phyloP scores from a whole-genome alignment of 2,113 vertebrate genomes.

The Anarrhichthys ocellatus region DNA sequence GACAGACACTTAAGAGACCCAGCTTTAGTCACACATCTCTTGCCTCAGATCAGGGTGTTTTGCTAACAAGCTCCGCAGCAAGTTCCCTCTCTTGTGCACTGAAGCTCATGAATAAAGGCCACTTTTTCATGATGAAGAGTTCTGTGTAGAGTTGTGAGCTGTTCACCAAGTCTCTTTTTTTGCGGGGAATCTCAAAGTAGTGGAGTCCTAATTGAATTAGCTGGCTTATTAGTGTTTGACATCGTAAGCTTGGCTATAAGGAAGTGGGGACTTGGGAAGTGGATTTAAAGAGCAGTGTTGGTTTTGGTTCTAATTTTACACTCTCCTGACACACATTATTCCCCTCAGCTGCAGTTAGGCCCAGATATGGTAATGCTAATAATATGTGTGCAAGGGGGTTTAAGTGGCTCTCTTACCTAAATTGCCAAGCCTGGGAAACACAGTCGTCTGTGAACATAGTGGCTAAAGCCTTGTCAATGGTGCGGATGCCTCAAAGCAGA shows the following conservation, averaged over 20 bases:
- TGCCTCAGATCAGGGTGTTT: conserved; percentile 79
- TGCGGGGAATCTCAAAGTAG: conserved; percentile 59
- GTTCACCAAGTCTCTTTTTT: conserved; percentile 69
- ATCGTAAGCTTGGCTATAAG: conserved; percentile 68
- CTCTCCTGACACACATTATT: conserved; percentile 78
- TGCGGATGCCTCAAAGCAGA: conserved; percentile 27
- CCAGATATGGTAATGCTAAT: conserved; percentile 74
- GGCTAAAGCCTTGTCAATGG: conserved; percentile 23
- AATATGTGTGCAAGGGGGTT: conserved; percentile 61
- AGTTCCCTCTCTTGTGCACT: conserved; percentile 58
- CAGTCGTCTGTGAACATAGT: conserved; percentile 24
- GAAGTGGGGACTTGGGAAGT: conserved; percentile 67
- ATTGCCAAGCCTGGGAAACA: conserved; percentile 47
- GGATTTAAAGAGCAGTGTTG: conserved; percentile 70
- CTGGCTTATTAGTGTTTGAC: conserved; percentile 77
- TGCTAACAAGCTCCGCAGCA: conserved; percentile 80
- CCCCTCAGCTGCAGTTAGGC: conserved; percentile 73
- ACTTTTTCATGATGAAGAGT: conserved; percentile 72
- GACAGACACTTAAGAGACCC: conserved; percentile 81
- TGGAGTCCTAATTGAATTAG: conserved; percentile 79
- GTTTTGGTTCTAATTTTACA: conserved; percentile 79
- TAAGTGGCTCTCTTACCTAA: conserved; percentile 68
- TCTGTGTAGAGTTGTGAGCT: conserved; percentile 65
- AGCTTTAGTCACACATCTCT: conserved; percentile 77
- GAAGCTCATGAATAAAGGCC: conserved; percentile 67